These are phyloP conservation scores for Ormyrus labotus DNA, from an alignment of 2,888 invertebrate species.

Conservation along the genomic window DNA sequence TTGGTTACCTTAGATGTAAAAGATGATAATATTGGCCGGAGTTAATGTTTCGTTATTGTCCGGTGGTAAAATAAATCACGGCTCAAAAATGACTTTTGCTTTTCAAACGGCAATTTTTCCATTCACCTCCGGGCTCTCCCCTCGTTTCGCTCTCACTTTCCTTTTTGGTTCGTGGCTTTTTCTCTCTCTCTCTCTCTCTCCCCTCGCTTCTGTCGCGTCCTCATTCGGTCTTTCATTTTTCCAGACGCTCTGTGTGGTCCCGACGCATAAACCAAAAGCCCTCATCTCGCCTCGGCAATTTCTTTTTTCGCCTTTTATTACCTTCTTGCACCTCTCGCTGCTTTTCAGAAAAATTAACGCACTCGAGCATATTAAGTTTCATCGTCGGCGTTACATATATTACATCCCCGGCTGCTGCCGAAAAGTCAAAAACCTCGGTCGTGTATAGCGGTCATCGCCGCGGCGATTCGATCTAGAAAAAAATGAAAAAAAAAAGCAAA, in stretches of 20 bases:
- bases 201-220: not conserved
- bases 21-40: no score
- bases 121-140: not conserved
- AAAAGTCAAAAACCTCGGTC: no score
- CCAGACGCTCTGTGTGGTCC: not conserved
- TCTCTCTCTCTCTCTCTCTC: not conserved
- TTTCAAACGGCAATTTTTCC: not conserved
- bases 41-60: not conserved
- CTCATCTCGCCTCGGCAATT: not conserved
- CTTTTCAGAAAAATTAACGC: not conserved
- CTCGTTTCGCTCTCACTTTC: not conserved
- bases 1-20: no score
- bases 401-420: no score
- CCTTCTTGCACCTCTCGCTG: not conserved
- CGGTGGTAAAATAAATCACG: not conserved
- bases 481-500: no score
- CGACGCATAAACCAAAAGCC: not conserved
- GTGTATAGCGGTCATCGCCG: no score
- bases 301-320: not conserved
- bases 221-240: constrained; percentile 6
- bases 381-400: no score
- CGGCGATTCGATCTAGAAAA: no score
- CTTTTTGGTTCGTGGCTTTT: not conserved
- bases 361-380: not conserved
- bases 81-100: not conserved